A percentile compares a stretch with the other conserved stretches of the same genome.
Conservation (phyloP, 2,888 invertebrate genomes). For the Pocota personata region DNA sequence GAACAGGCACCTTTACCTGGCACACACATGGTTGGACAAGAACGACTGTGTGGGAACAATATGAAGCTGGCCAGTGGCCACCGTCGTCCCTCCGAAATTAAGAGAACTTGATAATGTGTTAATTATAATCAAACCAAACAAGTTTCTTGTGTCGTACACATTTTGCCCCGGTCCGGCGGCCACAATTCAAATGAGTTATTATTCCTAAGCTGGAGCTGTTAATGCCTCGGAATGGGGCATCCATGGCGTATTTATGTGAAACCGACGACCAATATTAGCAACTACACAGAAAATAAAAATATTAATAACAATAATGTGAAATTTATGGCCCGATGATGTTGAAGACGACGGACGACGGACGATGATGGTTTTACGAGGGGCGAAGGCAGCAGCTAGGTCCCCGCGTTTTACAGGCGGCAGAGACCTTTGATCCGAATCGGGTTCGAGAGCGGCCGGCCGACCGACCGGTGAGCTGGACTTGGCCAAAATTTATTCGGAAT, state of each 20-base stretch:
- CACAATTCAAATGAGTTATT: conserved; percentile 72
- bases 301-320: conserved; percentile 72
- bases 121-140: conserved; percentile 74
- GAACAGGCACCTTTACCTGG: conserved; percentile 15
- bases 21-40: neutral
- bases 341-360: conserved; percentile 12
- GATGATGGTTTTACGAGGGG: conserved; percentile 42
- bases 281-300: conserved; percentile 73
- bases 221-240: conserved; percentile 70
- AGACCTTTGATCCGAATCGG: conserved; percentile 66
- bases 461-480: conserved; percentile 37
- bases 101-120: conserved; percentile 73
- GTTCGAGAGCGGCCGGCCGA: conserved; percentile 1
- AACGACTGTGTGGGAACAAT: conserved; percentile 47
- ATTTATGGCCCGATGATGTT: conserved; percentile 51
- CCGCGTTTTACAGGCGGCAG: conserved; percentile 13
- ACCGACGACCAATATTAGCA: conserved; percentile 71
- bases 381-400: neutral
- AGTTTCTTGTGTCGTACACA: conserved; percentile 69
- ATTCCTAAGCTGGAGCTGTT: conserved; percentile 71
- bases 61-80: conserved; percentile 59
- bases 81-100: conserved; percentile 62
- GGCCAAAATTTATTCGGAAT: conserved; percentile 73
- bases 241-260: conserved; percentile 68
- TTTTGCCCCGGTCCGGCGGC: conserved; percentile 42